Percentiles rank a stretch among this genome's conserved stretches.
phyloP scores from a whole-genome alignment of 2,113 vertebrate species.

The Alouatta palliata region DNA sequence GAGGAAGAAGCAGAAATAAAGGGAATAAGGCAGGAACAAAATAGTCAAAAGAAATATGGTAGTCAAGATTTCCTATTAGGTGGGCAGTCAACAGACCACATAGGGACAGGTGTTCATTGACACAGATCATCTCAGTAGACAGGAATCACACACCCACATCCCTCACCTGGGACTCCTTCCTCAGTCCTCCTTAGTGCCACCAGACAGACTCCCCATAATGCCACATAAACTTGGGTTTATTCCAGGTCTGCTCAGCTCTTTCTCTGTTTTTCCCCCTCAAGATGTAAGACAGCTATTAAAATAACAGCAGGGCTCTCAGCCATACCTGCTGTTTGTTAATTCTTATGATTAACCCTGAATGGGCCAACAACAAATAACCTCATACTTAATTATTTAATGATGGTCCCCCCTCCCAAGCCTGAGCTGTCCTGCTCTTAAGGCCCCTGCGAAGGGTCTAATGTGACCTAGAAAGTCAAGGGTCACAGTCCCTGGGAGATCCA shows the following conservation, averaged over 20 bases:
- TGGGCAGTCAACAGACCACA: neutral
- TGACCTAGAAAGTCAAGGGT: neutral
- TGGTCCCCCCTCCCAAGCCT: neutral
- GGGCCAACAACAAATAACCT: neutral
- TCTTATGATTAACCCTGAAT: slow-evolving; percentile 22
- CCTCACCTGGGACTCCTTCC: neutral
- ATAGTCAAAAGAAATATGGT: neutral
- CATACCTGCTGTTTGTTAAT: neutral
- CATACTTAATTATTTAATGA: neutral
- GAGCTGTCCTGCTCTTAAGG: neutral
- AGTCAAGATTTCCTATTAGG: neutral
- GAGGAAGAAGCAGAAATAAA: neutral
- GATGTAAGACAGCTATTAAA: slow-evolving; percentile 40
- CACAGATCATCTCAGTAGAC: neutral
- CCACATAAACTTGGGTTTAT: neutral
- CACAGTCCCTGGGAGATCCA: neutral
- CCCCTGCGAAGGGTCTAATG: neutral
- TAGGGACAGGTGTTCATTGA: neutral
- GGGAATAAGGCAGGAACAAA: neutral
- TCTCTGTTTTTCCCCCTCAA: slow-evolving; percentile 30
- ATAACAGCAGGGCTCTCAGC: slow-evolving; percentile 22
- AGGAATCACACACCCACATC: neutral
- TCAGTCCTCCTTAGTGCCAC: neutral
- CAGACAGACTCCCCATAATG: neutral
- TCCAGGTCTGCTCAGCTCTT: slow-evolving; percentile 44